Evolutionary conservation across 2,888 invertebrate genomes (phyloP).

Genomic region (Cheilosia vernalis): DNA sequence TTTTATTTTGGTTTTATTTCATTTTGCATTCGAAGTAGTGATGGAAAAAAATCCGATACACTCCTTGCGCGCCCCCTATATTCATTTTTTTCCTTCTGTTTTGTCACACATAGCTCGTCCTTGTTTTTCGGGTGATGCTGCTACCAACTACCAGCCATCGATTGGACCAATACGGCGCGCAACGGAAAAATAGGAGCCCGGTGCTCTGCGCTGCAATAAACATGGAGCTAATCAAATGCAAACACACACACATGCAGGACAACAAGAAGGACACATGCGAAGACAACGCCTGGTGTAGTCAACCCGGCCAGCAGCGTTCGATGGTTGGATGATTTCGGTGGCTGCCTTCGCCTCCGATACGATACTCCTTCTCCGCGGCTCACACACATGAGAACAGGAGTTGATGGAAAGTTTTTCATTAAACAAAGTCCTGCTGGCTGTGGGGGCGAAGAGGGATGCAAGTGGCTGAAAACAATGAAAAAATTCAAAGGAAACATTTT

Average conservation of each 20-base stretch:
- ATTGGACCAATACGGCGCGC: constrained; percentile 67
- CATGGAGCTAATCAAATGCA: constrained; percentile 69
- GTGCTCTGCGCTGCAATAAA: constrained; percentile 64
- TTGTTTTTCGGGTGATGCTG: constrained; percentile 36
- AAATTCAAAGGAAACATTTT: constrained; percentile 49
- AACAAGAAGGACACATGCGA: constrained; percentile 35
- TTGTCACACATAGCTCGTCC: constrained; percentile 44
- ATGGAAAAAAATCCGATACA: constrained; percentile 49
- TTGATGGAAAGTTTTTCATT: constrained; percentile 52
- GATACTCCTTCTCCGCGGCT: background rate
- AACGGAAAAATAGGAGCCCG: constrained; percentile 9
- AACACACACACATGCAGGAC: constrained; percentile 7
- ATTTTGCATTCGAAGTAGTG: background rate
- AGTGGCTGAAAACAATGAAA: constrained; percentile 52
- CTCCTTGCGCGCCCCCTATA: constrained; percentile 31
- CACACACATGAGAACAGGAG: constrained; percentile 9
- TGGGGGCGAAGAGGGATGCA: background rate
- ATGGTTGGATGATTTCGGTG: constrained; percentile 50
- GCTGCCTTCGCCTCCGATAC: constrained; percentile 15
- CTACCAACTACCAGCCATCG: constrained; percentile 41
- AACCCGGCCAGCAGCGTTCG: background rate
- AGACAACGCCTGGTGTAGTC: background rate
- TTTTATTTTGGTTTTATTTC: constrained; percentile 7
- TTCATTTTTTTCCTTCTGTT: constrained; percentile 21
- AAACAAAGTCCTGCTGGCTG: constrained; percentile 5